A percentile compares a stretch with the other conserved stretches of the same genome.
Evolutionary conservation across 2,888 invertebrate genomes (phyloP).

Genomic region (Xiphydria camelus): DNA sequence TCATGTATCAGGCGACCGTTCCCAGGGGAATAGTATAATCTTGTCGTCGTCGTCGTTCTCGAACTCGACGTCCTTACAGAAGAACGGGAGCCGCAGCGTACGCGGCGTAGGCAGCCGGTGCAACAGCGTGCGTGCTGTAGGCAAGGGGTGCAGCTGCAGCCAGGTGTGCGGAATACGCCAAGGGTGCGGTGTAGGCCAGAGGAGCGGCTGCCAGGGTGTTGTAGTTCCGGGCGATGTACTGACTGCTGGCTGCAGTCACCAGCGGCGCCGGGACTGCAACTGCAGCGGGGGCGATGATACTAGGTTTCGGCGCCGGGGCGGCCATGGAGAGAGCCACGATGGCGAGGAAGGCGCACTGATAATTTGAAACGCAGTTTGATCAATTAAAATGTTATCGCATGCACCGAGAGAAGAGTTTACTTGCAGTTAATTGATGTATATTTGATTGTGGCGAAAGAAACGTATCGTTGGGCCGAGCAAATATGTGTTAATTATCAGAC

Average conservation of each 20-base stretch:
- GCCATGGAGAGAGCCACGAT: slow-evolving; percentile 62
- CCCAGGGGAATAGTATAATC: no score
- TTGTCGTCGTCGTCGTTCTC: no score
- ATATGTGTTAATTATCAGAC: no score
- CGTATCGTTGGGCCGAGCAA: no score
- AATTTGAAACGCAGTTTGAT: no score
- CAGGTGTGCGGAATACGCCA: slow-evolving; percentile 1
- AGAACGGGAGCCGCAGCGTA: slow-evolving; percentile 14
- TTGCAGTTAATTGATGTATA: no score
- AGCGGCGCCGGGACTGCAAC: slow-evolving; percentile 52
- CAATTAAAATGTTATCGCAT: no score
- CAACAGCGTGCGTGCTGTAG: slow-evolving; percentile 42
- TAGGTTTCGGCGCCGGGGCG: slow-evolving; percentile 46
- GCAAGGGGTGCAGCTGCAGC: slow-evolving; percentile 49
- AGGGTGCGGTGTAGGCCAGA: slow-evolving; percentile 51
- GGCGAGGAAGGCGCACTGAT: slow-evolving; percentile 60
- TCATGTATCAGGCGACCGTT: background rate
- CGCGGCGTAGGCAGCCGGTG: slow-evolving; percentile 31
- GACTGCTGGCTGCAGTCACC: slow-evolving; percentile 66
- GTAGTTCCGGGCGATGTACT: slow-evolving; percentile 64
- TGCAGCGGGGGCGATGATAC: slow-evolving; percentile 30
- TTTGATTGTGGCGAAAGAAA: no score
- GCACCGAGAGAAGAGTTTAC: no score
- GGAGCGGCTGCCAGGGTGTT: slow-evolving; percentile 61
- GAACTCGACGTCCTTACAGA: no score